These are phyloP conservation scores for Numenius phaeopus DNA, from an alignment of 2,797 vertebrate genomes.

Conservation along the genomic window DNA sequence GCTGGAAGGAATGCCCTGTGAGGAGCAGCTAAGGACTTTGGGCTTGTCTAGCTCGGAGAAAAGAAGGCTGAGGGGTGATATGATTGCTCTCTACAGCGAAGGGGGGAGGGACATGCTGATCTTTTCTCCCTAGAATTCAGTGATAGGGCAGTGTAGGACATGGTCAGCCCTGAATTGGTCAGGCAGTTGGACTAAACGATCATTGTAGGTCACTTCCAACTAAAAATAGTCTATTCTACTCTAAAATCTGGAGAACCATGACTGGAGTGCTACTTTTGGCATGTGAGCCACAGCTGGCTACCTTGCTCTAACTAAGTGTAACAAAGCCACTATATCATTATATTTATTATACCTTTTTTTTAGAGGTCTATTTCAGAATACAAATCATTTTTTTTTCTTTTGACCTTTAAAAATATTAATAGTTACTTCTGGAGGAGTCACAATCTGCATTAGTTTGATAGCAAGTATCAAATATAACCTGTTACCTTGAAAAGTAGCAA, in stretches of 20 bases:
- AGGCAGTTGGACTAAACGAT: no score
- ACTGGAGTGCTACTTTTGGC: not conserved
- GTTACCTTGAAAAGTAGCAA: not conserved
- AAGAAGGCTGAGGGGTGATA: not conserved
- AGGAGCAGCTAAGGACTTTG: not conserved
- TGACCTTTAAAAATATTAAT: not conserved
- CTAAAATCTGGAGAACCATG: not conserved
- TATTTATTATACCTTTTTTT: not conserved
- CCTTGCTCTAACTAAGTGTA: not conserved
- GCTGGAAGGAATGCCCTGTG: not conserved
- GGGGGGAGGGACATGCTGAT: not conserved
- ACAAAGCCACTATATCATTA: not conserved
- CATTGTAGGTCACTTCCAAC: not conserved
- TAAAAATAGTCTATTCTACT: not conserved
- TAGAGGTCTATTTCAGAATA: not conserved
- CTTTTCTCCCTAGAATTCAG: not conserved
- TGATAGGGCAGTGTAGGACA: no score
- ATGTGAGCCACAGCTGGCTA: not conserved
- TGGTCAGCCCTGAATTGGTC: not conserved
- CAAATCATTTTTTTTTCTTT: not conserved
- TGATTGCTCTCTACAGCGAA: not conserved
- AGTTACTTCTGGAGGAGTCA: not conserved
- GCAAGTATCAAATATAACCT: not conserved
- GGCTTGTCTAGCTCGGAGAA: not conserved
- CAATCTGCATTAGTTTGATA: not conserved